A percentile compares a stretch with the other conserved stretches of the same genome.
Conservation (phyloP, 1,140 invertebrate genomes). For the Conus ventricosus region DNA sequence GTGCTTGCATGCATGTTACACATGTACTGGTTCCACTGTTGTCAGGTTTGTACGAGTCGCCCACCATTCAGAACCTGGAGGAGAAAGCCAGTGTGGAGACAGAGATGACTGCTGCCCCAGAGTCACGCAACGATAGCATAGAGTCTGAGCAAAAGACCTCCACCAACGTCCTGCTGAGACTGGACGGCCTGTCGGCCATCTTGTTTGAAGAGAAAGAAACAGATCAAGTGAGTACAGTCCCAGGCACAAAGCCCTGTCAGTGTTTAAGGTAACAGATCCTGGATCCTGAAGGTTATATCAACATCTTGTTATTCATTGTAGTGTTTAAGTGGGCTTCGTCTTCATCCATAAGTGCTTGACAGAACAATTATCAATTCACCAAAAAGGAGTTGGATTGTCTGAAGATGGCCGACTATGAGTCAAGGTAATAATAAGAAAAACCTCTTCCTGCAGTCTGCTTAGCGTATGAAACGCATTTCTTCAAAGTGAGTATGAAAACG, state of each 20-base stretch:
- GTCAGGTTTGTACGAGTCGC: slow-evolving; percentile 53
- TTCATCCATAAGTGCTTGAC: too few species aligned
- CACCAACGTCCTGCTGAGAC: slow-evolving; percentile 54
- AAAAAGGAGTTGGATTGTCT: too few species aligned
- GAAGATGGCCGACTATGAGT: too few species aligned
- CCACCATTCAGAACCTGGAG: slow-evolving; percentile 41
- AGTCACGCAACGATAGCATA: slow-evolving; percentile 32
- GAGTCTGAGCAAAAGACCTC: slow-evolving; percentile 48
- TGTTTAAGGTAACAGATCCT: too few species aligned
- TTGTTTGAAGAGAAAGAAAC: slow-evolving; percentile 55
- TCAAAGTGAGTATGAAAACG: too few species aligned
- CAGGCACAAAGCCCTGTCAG: background rate
- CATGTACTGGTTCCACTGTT: background rate
- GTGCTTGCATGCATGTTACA: too few species aligned
- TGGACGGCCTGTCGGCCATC: slow-evolving; percentile 61
- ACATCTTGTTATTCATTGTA: too few species aligned
- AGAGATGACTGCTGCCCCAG: slow-evolving; percentile 40
- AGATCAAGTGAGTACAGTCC: slow-evolving; percentile 34
- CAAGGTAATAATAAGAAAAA: too few species aligned
- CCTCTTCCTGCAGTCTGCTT: too few species aligned
- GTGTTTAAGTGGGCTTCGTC: background rate
- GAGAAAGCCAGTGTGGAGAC: slow-evolving; percentile 44
- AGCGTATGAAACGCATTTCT: too few species aligned
- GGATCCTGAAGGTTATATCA: too few species aligned
- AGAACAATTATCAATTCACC: too few species aligned